Evolutionary conservation across 2,888 invertebrate species (phyloP).

Genomic region (Cheilosia pagana): DNA sequence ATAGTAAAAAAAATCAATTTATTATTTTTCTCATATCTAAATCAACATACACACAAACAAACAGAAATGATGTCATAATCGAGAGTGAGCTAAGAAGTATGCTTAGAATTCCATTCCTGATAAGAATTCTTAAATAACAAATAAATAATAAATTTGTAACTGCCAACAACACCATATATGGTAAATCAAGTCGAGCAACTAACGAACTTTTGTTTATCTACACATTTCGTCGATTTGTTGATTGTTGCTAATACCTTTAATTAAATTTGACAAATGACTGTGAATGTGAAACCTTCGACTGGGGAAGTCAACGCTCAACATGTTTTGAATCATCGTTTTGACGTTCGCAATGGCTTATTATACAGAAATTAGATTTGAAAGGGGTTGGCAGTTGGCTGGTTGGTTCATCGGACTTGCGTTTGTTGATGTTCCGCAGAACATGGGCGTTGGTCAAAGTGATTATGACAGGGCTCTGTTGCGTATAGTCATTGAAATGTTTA

Average conservation of each 20-base stretch:
- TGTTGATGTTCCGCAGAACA: slow-evolving; percentile 42
- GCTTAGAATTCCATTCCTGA: slow-evolving; percentile 56
- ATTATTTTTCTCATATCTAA: slow-evolving; percentile 33
- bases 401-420: slow-evolving; percentile 43
- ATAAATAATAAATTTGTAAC: slow-evolving; percentile 37
- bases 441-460: slow-evolving; percentile 54
- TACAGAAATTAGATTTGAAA: background rate
- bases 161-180: slow-evolving; percentile 48
- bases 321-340: slow-evolving; percentile 9
- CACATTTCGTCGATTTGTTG: slow-evolving; percentile 39
- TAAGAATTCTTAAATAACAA: slow-evolving; percentile 50
- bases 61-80: slow-evolving; percentile 63
- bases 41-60: slow-evolving; percentile 25
- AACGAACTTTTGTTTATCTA: slow-evolving; percentile 48
- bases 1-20: slow-evolving; percentile 5
- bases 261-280: slow-evolving; percentile 43
- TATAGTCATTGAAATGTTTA: slow-evolving; percentile 32
- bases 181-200: slow-evolving; percentile 38
- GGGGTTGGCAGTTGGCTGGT: background rate
- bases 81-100: slow-evolving; percentile 35
- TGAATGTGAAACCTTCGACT: background rate
- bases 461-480: background rate
- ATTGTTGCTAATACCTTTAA: slow-evolving; percentile 51
- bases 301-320: slow-evolving; percentile 15
- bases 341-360: background rate